phyloP scores from a whole-genome alignment of 2,888 invertebrate species.

The Acanthosepion esculentum region DNA sequence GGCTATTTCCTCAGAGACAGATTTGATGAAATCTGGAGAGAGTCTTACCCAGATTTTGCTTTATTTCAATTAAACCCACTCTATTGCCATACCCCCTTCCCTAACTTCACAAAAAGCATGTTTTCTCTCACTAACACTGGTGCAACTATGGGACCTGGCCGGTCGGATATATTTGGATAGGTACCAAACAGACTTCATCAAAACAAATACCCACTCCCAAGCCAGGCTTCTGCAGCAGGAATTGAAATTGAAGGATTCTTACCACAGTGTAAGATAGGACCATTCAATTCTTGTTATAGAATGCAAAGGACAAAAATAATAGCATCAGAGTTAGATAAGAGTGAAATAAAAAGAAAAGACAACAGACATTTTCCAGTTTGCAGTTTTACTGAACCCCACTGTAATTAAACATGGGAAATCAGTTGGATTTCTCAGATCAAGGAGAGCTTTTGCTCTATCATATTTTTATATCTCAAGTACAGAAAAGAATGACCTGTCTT shows the following conservation, averaged over 20 bases:
- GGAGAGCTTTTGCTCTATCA: background rate
- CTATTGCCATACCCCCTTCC: background rate
- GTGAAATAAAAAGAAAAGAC: too few relatives aligned
- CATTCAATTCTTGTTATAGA: slow-evolving; percentile 7
- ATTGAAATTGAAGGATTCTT: background rate
- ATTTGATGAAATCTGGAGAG: background rate
- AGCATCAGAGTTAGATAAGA: background rate
- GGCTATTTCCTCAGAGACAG: background rate
- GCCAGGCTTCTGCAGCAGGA: slow-evolving; percentile 9
- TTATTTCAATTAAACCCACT: background rate
- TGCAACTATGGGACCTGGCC: slow-evolving; percentile 18
- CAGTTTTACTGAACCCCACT: background rate
- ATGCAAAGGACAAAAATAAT: background rate
- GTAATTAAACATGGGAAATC: background rate
- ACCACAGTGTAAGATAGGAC: background rate
- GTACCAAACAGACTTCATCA: background rate
- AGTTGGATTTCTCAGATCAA: background rate
- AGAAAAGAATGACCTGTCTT: background rate
- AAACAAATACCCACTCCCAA: background rate
- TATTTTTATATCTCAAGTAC: background rate
- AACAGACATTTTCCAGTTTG: too few relatives aligned
- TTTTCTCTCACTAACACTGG: slow-evolving; percentile 12
- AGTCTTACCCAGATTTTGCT: background rate
- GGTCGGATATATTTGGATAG: background rate
- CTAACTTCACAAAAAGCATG: slow-evolving; percentile 11